Evolutionary conservation across 2,888 invertebrate species (phyloP).

Genomic region (Serripes groenlandicus): DNA sequence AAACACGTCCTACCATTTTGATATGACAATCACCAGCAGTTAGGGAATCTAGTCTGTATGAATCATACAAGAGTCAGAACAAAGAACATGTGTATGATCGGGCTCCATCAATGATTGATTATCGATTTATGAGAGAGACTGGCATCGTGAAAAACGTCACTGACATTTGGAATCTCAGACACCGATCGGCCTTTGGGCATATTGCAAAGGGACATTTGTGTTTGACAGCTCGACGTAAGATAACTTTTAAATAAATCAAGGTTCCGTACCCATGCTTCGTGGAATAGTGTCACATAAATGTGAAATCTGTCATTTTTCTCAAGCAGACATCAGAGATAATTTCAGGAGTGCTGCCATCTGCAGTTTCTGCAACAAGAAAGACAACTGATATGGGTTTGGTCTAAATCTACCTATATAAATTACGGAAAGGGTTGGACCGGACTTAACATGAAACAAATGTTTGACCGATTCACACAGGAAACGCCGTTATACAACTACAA

Average conservation of each 20-base stretch:
- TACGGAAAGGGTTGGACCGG: no score
- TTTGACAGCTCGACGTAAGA: not conserved
- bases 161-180: not conserved
- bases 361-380: conserved; percentile 59
- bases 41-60: not conserved
- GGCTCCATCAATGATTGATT: conserved; percentile 9
- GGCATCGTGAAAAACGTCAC: conserved; percentile 3
- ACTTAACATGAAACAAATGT: no score
- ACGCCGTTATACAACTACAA: no score
- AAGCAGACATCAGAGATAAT: conserved; percentile 63
- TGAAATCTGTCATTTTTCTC: conserved; percentile 47
- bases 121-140: conserved; percentile 9
- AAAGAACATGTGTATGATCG: conserved; percentile 21
- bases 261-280: conserved; percentile 29
- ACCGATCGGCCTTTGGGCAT: not conserved
- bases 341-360: conserved; percentile 65
- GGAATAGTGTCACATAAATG: conserved; percentile 11
- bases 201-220: not conserved
- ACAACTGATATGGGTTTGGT: conserved; percentile 23
- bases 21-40: no score
- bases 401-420: no score
- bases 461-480: no score
- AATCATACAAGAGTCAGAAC: conserved; percentile 12
- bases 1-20: no score
- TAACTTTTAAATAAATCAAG: not conserved